phyloP scores from a whole-genome alignment of 2,113 vertebrate species.

The Mus pahari region DNA sequence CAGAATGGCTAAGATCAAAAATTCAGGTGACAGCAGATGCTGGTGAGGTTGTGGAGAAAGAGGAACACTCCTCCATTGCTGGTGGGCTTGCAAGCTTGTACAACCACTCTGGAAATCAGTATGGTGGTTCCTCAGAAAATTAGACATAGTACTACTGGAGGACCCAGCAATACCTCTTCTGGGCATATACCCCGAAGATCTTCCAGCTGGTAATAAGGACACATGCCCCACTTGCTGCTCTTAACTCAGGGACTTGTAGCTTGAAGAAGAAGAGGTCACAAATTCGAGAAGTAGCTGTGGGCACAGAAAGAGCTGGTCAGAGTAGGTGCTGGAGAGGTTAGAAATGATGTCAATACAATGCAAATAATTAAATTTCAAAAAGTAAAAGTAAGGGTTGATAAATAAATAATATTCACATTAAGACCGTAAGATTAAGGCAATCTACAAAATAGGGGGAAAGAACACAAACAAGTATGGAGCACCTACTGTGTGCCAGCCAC shows the following conservation, averaged over 20 bases:
- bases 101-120: too few relatives aligned
- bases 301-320: background rate
- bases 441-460: background rate
- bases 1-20: too few relatives aligned
- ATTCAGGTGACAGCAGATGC: too few relatives aligned
- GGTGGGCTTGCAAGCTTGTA: too few relatives aligned
- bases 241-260: background rate
- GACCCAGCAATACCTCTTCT: too few relatives aligned
- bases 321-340: background rate
- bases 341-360: background rate
- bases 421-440: background rate
- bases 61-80: too few relatives aligned
- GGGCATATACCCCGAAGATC: too few relatives aligned
- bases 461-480: conserved; percentile 13
- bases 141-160: too few relatives aligned
- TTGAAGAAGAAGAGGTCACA: background rate
- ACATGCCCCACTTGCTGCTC: too few relatives aligned
- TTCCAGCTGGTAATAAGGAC: too few relatives aligned
- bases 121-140: too few relatives aligned
- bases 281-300: background rate
- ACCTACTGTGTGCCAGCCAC: background rate
- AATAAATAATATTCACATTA: conserved; percentile 54
- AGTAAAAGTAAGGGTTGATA: background rate
- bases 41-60: too few relatives aligned
- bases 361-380: background rate